Base-by-base conservation (phyloP, 2,888 invertebrate species). In the Digitonthophagus gazella region DNA sequence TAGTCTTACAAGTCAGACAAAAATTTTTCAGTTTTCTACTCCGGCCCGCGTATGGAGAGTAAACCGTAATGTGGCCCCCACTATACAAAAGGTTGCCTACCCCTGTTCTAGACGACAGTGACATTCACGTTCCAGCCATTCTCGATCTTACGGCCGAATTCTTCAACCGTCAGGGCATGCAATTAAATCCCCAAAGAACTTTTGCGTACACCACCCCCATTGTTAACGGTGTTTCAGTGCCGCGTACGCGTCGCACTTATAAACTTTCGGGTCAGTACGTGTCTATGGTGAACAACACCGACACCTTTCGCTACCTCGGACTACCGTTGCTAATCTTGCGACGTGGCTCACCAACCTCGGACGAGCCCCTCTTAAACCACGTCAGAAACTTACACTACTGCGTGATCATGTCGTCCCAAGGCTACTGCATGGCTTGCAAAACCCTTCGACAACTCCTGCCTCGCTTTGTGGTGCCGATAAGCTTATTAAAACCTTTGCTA, bases 331-430 rank as follows among this genome's bases (percentile, higher is more conserved):
- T 19, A 72, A 71, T 65, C 65, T 72, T 2, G 66, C n/a, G n/a
- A n/a, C n/a, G n/a, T n/a, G n/a, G n/a, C n/a, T n/a, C n/a, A n/a
- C n/a, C n/a, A n/a, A n/a, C 63, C 67, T 81, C 56, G 67, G 70
- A 2, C 68, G 68, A 64, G 78, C 80, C 0, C 80, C 81, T 0
- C 74, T 83, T 0, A 82, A 82, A 68, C 83, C 82, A 0, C 78
- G 81, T 56, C 83, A 83, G 72, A 77, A 81, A 67, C 54, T 81
- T 0, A 69, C 72, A 14, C 65, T 81, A 0, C 57, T 83, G 2
- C 74, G 78, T 19, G 68, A 69, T 1, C 74, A 78, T 69, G 69
- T 84, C 0, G 67, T 83, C 0, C 82, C 82, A 0, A n/a, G n/a
- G n/a, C n/a, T n/a, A n/a, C n/a, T n/a, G n/a, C n/a, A n/a, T n/a